Evolutionary conservation across 2,797 vertebrate genomes (phyloP).

Genomic region (Megaceryle alcyon): DNA sequence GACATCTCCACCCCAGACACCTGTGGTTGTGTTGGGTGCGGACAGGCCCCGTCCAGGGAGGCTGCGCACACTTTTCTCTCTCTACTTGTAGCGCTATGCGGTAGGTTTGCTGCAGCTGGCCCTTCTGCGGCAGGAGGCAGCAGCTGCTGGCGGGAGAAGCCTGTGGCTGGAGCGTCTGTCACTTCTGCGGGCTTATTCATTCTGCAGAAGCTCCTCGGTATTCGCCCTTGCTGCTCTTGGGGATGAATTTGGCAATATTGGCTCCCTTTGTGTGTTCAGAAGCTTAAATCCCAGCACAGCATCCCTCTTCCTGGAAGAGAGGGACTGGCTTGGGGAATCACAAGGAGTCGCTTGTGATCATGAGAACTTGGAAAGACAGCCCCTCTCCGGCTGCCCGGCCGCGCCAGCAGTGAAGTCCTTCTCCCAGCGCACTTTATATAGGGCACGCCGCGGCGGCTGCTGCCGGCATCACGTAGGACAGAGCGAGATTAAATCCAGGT

Average conservation of each 20-base stretch:
- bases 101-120: not conserved
- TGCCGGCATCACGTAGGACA: not conserved
- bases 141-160: not conserved
- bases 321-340: not conserved
- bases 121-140: not conserved
- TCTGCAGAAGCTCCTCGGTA: not conserved
- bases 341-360: not conserved
- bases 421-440: not conserved
- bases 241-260: not conserved
- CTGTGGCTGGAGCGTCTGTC: not conserved
- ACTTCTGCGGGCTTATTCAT: not conserved
- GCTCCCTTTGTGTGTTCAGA: not conserved
- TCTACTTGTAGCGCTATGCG: accelerated
- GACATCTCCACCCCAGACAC: not conserved
- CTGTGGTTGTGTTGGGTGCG: not conserved
- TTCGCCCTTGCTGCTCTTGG: not conserved
- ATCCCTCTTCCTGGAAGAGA: not conserved
- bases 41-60: not conserved
- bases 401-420: not conserved
- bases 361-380: not conserved
- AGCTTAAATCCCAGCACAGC: not conserved
- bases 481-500: not conserved
- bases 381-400: not conserved
- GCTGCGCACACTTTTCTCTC: not conserved
- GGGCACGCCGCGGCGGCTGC: not conserved